phyloP scores from a whole-genome alignment of 2,888 invertebrate genomes.

The Thereva unica region DNA sequence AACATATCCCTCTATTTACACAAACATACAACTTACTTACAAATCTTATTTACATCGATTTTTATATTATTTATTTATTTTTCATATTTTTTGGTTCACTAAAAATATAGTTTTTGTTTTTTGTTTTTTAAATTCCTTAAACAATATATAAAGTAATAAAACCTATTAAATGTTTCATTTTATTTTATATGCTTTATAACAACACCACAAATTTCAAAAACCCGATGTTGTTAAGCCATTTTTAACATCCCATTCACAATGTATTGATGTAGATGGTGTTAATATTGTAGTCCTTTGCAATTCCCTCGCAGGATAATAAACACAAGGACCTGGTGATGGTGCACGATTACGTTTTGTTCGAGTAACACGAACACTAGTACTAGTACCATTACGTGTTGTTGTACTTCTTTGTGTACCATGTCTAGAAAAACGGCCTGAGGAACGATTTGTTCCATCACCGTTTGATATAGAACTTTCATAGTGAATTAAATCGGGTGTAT shows the following conservation, averaged over 20 bases:
- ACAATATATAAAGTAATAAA: no score
- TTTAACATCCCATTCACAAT: slow-evolving; percentile 54
- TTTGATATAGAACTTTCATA: slow-evolving; percentile 83
- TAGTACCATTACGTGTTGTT: slow-evolving; percentile 42
- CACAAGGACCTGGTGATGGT: slow-evolving; percentile 59
- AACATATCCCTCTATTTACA: no score
- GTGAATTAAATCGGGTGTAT: slow-evolving; percentile 74
- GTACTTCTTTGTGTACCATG: slow-evolving; percentile 60
- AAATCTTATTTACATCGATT: no score
- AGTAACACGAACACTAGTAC: slow-evolving; percentile 53
- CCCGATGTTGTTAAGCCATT: slow-evolving; percentile 57
- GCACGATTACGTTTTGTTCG: slow-evolving; percentile 52
- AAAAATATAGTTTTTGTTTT: no score
- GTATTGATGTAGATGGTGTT: slow-evolving; percentile 45
- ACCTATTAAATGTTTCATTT: no score
- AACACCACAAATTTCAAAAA: slow-evolving; percentile 47
- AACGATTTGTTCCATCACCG: slow-evolving; percentile 70
- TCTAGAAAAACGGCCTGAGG: slow-evolving; percentile 64
- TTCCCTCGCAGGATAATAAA: slow-evolving; percentile 59
- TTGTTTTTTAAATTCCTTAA: no score
- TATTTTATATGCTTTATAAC: not conserved
- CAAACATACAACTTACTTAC: no score
- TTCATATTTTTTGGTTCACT: no score
- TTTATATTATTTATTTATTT: no score
- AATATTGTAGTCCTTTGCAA: slow-evolving; percentile 47